A percentile compares a stretch with the other conserved stretches of the same genome.
phyloP scores from a whole-genome alignment of 1,140 invertebrate species.

The Harpegnathos saltator region DNA sequence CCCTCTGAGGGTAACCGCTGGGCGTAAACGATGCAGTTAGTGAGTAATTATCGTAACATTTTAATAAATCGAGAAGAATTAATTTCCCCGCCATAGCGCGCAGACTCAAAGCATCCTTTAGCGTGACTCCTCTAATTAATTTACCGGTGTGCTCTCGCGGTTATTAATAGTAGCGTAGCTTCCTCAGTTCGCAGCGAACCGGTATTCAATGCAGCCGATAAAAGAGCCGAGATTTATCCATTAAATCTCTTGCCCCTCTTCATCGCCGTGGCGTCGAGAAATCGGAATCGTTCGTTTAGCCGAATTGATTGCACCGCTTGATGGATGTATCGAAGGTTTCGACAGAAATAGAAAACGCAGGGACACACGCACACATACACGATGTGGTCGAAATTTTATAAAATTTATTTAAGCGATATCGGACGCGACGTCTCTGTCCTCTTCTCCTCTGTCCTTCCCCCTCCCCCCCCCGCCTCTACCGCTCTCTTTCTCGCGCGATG shows the following conservation, averaged over 20 bases:
- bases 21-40: neutral
- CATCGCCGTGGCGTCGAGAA: neutral
- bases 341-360: no score
- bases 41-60: slow-evolving; percentile 7
- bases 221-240: slow-evolving; percentile 16
- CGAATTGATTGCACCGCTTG: slow-evolving; percentile 21
- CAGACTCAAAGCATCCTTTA: neutral
- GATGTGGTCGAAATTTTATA: slow-evolving; percentile 23
- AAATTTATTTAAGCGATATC: slow-evolving; percentile 3
- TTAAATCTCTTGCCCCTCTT: slow-evolving; percentile 11
- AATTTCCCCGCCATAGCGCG: neutral
- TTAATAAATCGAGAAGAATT: slow-evolving; percentile 1
- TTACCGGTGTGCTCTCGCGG: neutral
- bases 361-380: no score
- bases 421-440: neutral
- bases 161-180: neutral
- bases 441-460: neutral
- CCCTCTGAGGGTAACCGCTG: neutral
- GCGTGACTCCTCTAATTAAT: neutral
- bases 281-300: slow-evolving; percentile 11
- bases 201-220: slow-evolving; percentile 15
- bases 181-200: neutral
- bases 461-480: no score
- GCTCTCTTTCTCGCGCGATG: neutral
- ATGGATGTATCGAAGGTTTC: slow-evolving; percentile 36